A percentile compares a stretch with the other conserved stretches of the same genome.
These are phyloP conservation scores for Agonum fuliginosum DNA, from an alignment of 2,888 invertebrate species.

Conservation along the genomic window DNA sequence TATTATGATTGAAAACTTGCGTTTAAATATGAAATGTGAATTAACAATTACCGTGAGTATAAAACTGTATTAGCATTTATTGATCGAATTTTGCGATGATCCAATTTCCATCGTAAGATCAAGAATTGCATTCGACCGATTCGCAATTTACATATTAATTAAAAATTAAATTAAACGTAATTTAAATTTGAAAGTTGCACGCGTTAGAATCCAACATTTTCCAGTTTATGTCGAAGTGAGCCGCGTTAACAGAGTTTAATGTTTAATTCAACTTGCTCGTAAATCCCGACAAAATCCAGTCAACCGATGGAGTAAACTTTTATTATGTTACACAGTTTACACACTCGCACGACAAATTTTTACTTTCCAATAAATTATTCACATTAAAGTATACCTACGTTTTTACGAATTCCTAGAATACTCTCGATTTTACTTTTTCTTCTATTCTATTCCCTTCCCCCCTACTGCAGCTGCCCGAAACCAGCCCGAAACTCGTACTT, in stretches of 20 bases:
- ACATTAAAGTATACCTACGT: neutral
- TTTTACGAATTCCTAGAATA: neutral
- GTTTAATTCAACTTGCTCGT: slow-evolving; percentile 29
- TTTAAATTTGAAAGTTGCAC: neutral
- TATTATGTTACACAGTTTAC: slow-evolving; percentile 5
- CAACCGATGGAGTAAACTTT: slow-evolving; percentile 22
- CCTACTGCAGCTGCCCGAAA: too few relatives aligned
- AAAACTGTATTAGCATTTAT: too few relatives aligned
- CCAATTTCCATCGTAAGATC: slow-evolving; percentile 2
- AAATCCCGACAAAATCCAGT: neutral
- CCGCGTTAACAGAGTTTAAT: slow-evolving; percentile 18
- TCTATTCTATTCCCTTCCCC: too few relatives aligned
- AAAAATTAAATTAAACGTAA: slow-evolving; percentile 1
- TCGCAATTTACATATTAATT: slow-evolving; percentile 7
- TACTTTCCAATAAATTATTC: neutral
- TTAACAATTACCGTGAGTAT: neutral
- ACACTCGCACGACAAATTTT: neutral
- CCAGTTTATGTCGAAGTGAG: neutral
- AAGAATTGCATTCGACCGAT: neutral
- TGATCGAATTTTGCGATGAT: neutral
- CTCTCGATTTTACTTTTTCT: too few relatives aligned
- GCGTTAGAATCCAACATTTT: neutral
- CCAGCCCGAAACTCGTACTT: too few relatives aligned
- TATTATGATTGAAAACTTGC: neutral
- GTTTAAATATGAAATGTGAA: neutral